phyloP scores from a whole-genome alignment of 2,797 vertebrate species.

The Euthynnus affinis region DNA sequence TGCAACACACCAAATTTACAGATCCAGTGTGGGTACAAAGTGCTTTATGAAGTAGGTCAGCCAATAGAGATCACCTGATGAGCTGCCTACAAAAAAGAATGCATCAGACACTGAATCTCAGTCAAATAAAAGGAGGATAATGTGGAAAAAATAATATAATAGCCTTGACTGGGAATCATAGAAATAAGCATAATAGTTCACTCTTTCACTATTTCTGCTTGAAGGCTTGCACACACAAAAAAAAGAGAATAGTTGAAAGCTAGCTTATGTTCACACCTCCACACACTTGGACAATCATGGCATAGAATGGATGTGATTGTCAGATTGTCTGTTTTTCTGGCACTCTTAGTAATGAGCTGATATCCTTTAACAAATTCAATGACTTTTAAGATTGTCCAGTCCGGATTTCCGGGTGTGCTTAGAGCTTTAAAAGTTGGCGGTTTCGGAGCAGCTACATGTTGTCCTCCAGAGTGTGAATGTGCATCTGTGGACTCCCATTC shows the following conservation, averaged over 20 bases:
- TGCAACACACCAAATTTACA: slow-evolving; percentile 30
- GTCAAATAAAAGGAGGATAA: slow-evolving; percentile 10
- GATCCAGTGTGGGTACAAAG: slow-evolving; percentile 7
- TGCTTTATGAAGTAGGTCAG: slow-evolving; percentile 55
- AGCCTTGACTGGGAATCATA: background rate
- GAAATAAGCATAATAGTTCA: too few species aligned
- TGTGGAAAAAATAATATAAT: background rate
- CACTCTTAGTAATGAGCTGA: too few species aligned
- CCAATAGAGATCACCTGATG: background rate
- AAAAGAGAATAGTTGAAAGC: too few species aligned
- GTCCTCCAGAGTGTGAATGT: background rate
- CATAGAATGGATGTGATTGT: too few species aligned
- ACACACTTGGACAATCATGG: background rate
- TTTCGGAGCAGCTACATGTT: slow-evolving; percentile 1
- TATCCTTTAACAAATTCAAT: background rate
- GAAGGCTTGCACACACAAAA: too few species aligned
- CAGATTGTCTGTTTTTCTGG: background rate
- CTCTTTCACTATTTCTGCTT: too few species aligned
- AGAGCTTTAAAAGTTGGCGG: background rate
- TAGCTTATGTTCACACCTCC: too few species aligned
- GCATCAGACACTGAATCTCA: slow-evolving; percentile 2
- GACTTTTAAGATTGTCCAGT: background rate
- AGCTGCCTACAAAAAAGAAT: slow-evolving; percentile 9
- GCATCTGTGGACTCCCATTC: background rate
- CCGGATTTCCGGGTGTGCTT: too few species aligned